Evolutionary conservation across 2,113 vertebrate genomes (phyloP), one percentile per base, ranked within the genome.

Genomic region (Phalacrocorax pelagicus): DNA sequence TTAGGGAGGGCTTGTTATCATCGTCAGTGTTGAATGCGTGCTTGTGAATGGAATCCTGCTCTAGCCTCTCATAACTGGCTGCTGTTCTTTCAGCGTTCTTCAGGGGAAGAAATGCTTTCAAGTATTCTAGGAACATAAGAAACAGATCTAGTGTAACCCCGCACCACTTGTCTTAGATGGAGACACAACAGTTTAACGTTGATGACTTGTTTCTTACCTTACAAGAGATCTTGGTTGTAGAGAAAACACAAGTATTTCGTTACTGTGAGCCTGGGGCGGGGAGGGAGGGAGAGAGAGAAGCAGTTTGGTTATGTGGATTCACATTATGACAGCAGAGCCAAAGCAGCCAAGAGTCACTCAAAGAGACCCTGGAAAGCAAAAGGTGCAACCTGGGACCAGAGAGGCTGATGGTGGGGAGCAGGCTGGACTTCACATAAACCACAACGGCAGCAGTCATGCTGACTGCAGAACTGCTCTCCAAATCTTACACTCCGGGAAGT

Each of bases 191-290:
- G 30, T 10, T 86, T 8, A 19, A 3, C 0, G 3, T 0, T 36
- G 4, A 30, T 10, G 8, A 12, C 2, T 5, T 5, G 15, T 62
- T 49, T 95, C 98, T 99, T 97, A 99, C 99, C 99, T 98, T 23
- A 99, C 98, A 1, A 99, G 98, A 52, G 99, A 99, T 97, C 99
- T 98, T 32, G 99, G 99, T 82, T 99, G 99, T 52, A 99, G 98
- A 24, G 98, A 99, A 96, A 99, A 99, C 94, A 99, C 96, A 3
- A 99, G 98, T 52, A 99, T 97, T 96, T 99, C 98, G 2, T 99
- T 99, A 92, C 99, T 99, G 96, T 99, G 99, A 95, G 99, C 99
- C 99, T 99, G 98, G 46, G 73, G 86, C 8, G 73, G 77, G 61
- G 61, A 63, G 5, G 62, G 40, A 46, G 44, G 29, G 21, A 59